These are phyloP conservation scores for Syritta pipiens DNA, from an alignment of 2,888 invertebrate genomes.

Conservation along the genomic window DNA sequence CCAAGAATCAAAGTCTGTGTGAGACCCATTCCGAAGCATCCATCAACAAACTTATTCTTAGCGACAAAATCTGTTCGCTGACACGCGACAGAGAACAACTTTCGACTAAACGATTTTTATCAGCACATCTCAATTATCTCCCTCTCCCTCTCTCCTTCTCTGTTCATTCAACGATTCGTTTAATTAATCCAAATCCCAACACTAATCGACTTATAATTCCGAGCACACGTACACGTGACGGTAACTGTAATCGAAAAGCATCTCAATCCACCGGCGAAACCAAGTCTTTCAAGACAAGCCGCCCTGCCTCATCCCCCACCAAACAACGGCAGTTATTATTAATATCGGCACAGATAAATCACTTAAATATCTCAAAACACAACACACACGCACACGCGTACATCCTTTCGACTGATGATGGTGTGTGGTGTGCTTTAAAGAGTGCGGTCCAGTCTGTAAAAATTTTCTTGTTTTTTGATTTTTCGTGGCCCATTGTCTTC, in stretches of 20 bases:
- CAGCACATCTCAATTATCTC: too few relatives aligned
- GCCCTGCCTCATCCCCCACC: slow-evolving; percentile 49
- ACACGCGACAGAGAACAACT: too few relatives aligned
- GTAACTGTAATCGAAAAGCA: not conserved
- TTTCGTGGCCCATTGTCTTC: slow-evolving; percentile 16
- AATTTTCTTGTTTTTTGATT: slow-evolving; percentile 25
- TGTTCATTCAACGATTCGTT: too few relatives aligned
- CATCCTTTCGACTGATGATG: slow-evolving; percentile 54
- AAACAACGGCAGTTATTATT: slow-evolving; percentile 40
- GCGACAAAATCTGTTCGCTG: too few relatives aligned
- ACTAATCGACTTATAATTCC: slow-evolving; percentile 46
- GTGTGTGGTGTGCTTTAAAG: too few relatives aligned
- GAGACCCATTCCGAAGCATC: too few relatives aligned
- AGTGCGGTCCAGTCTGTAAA: too few relatives aligned
- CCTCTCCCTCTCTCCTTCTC: too few relatives aligned
- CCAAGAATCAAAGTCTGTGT: too few relatives aligned
- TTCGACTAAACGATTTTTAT: too few relatives aligned
- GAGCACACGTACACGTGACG: slow-evolving; percentile 19
- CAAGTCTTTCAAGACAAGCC: slow-evolving; percentile 51
- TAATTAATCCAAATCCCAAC: slow-evolving; percentile 23
- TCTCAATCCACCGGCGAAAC: not conserved
- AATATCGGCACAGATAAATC: slow-evolving; percentile 62
- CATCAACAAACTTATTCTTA: too few relatives aligned
- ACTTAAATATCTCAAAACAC: slow-evolving; percentile 63
- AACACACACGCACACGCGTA: not conserved